Evolutionary conservation across 2,797 vertebrate species (phyloP).

Genomic region (Prunella strophiata): DNA sequence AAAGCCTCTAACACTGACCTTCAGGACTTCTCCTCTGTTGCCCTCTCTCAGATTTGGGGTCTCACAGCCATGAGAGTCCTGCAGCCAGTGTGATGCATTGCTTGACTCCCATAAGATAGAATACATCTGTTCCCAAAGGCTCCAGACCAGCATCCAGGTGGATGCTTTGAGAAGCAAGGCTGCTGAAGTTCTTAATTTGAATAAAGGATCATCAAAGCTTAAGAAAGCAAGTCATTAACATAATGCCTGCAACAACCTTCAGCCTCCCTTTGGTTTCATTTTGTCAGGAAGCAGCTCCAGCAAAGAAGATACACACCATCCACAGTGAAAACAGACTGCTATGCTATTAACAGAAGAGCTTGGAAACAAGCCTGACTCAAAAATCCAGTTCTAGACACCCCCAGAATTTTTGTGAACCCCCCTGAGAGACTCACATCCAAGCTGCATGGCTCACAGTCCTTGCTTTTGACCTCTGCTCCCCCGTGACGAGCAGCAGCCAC

Average conservation of each 20-base stretch:
- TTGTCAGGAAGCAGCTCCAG: not conserved
- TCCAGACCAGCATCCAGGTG: not conserved
- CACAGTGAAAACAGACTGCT: not conserved
- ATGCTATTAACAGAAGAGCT: not conserved
- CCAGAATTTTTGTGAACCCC: not conserved
- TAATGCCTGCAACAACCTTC: not conserved
- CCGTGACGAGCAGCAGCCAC: not conserved
- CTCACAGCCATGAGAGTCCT: not conserved
- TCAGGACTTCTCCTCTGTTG: not conserved
- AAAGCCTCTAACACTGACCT: not conserved
- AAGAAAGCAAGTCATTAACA: not conserved
- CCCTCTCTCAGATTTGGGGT: not conserved
- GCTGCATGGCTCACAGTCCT: not conserved
- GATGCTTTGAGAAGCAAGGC: not conserved
- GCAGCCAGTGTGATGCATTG: not conserved
- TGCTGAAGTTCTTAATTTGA: not conserved
- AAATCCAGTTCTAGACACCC: not conserved
- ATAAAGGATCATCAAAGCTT: not conserved
- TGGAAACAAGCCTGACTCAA: not conserved
- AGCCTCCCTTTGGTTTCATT: not conserved
- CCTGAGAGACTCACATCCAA: not conserved
- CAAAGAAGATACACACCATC: not conserved
- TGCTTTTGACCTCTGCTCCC: not conserved
- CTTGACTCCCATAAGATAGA: not conserved
- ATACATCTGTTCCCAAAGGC: not conserved